These are phyloP conservation scores for Sander vitreus DNA, from an alignment of 2,113 vertebrate genomes.

Conservation along the genomic window DNA sequence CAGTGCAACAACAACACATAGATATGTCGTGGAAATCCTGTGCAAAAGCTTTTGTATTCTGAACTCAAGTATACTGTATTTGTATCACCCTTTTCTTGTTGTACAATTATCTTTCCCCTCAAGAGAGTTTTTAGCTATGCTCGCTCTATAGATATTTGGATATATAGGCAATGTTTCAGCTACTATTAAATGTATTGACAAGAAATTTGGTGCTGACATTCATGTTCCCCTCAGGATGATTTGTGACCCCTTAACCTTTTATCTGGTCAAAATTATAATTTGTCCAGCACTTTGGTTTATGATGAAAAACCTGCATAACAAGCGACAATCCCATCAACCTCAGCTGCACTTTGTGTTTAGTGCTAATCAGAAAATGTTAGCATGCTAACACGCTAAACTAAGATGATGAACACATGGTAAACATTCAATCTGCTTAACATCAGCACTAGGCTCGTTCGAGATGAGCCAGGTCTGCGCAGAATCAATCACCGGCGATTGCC, in stretches of 20 bases:
- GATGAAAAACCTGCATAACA: no score
- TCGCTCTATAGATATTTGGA: background rate
- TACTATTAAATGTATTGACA: background rate
- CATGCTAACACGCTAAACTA: background rate
- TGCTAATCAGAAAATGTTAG: background rate
- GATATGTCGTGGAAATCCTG: background rate
- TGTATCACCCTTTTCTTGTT: background rate
- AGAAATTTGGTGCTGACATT: background rate
- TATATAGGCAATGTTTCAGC: background rate
- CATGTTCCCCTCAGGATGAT: no score
- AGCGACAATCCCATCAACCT: no score
- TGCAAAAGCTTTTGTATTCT: background rate
- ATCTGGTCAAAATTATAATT: no score
- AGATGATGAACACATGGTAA: no score
- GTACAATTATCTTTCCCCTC: background rate
- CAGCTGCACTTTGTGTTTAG: no score
- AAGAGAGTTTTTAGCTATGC: background rate
- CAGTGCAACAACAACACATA: background rate
- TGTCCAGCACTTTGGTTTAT: no score
- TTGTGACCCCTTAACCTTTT: no score
- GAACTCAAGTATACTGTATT: background rate
- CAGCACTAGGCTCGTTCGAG: no score
- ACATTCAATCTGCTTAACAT: no score
- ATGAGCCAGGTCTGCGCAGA: no score
- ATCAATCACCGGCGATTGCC: no score